A percentile compares a stretch with the other conserved stretches of the same genome.
Evolutionary conservation across 2,797 vertebrate genomes (phyloP).

Genomic region (Lerista edwardsae): DNA sequence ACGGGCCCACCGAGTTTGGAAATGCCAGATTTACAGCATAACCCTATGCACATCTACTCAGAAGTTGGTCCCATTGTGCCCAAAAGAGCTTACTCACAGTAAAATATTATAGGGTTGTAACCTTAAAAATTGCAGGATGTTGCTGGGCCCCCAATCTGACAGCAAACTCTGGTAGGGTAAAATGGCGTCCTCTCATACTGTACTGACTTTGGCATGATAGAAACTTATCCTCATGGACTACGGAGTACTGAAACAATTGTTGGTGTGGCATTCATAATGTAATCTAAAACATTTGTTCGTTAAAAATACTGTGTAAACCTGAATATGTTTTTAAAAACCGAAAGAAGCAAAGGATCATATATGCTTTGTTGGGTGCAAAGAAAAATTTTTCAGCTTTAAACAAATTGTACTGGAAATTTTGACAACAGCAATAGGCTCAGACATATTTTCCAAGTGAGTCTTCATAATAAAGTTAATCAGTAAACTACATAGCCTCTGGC

Average conservation of each 20-base stretch:
- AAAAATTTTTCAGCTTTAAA: conserved; percentile 52
- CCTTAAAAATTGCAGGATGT: background rate
- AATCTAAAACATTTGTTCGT: background rate
- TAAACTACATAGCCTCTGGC: conserved; percentile 81
- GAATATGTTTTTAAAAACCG: background rate
- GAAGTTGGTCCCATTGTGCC: too few species aligned
- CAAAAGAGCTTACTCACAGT: too few species aligned
- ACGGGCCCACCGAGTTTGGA: too few species aligned
- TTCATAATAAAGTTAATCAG: conserved; percentile 81
- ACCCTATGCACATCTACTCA: too few species aligned
- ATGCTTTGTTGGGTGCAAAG: conserved; percentile 27
- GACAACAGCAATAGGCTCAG: conserved; percentile 65
- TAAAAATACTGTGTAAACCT: background rate
- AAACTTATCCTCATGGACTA: background rate
- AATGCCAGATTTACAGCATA: too few species aligned
- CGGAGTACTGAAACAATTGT: background rate
- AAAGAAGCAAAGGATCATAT: background rate
- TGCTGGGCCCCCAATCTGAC: background rate
- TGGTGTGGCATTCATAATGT: background rate
- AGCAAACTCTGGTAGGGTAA: background rate
- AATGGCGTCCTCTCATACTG: background rate
- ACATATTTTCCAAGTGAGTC: conserved; percentile 70
- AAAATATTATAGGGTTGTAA: too few species aligned
- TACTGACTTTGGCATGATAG: background rate
- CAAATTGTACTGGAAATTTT: conserved; percentile 32